Percentiles rank a stretch among this genome's conserved stretches.
Conservation (phyloP, 2,797 vertebrate species). For the Halcyon chelicuti region DNA sequence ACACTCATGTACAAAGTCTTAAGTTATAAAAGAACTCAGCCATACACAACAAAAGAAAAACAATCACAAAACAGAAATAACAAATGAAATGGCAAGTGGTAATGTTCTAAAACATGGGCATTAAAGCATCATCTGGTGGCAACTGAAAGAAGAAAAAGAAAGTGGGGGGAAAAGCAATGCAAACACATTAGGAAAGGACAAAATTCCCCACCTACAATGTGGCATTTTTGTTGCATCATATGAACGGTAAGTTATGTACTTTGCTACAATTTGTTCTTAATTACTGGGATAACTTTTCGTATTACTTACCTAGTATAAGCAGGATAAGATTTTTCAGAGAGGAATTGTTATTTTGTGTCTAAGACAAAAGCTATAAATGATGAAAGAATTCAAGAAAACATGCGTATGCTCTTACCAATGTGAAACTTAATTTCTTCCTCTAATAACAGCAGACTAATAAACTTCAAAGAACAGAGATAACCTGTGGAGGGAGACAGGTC, state of each 20-base stretch:
- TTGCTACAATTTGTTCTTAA: not conserved
- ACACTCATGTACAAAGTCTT: not conserved
- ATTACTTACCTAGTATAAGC: not conserved
- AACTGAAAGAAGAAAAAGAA: not conserved
- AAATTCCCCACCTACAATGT: not conserved
- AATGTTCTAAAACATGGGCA: not conserved
- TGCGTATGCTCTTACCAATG: accelerated
- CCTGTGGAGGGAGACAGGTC: not conserved
- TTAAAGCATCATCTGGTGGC: not conserved
- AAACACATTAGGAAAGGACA: not conserved
- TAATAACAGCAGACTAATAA: not conserved
- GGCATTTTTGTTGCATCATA: not conserved
- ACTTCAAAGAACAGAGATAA: not conserved
- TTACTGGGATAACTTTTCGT: not conserved
- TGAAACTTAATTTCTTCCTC: not conserved
- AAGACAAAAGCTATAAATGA: not conserved
- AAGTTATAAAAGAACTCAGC: not conserved
- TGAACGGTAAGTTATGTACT: not conserved
- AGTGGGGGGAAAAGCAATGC: not conserved
- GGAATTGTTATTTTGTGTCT: not conserved
- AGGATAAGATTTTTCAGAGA: not conserved
- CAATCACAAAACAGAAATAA: not conserved
- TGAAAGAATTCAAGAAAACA: not conserved
- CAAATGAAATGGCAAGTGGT: not conserved
- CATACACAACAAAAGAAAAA: not conserved